phyloP scores from a whole-genome alignment of 2,113 vertebrate genomes.

The Neogale vison region DNA sequence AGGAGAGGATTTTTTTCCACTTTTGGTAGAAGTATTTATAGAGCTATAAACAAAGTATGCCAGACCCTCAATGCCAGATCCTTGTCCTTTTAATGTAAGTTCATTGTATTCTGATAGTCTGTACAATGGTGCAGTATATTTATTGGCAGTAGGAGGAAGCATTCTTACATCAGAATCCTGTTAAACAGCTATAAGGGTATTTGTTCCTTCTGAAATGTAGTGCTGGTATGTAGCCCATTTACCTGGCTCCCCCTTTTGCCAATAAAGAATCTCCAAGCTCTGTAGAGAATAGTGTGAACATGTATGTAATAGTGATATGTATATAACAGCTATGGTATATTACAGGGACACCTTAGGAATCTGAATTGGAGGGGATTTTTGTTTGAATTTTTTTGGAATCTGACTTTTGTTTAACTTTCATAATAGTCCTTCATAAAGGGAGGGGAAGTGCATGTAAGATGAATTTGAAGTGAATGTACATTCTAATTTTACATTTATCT shows the following conservation, averaged over 20 bases:
- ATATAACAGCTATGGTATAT: neutral
- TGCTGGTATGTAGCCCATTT: neutral
- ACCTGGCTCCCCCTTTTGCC: neutral
- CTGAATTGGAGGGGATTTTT: neutral
- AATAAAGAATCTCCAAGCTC: neutral
- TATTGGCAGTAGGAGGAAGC: neutral
- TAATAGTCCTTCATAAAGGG: neutral
- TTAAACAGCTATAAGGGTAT: neutral
- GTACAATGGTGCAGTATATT: neutral
- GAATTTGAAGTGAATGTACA: neutral
- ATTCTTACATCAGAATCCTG: neutral
- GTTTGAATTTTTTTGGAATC: neutral
- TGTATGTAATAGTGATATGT: too few relatives aligned
- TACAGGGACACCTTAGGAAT: neutral
- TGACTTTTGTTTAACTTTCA: constrained; percentile 11
- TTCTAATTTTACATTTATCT: neutral
- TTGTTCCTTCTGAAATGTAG: neutral
- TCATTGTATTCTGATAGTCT: neutral
- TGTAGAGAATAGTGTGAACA: neutral
- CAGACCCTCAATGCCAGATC: neutral
- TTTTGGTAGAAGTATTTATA: neutral
- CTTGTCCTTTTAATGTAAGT: neutral
- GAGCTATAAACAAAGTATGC: neutral
- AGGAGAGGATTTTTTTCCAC: neutral
- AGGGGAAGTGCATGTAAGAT: neutral